Percentiles rank a stretch among this genome's conserved stretches.
Evolutionary conservation across 1,140 invertebrate species (phyloP).

Genomic region (Rhyacophila brunnea): DNA sequence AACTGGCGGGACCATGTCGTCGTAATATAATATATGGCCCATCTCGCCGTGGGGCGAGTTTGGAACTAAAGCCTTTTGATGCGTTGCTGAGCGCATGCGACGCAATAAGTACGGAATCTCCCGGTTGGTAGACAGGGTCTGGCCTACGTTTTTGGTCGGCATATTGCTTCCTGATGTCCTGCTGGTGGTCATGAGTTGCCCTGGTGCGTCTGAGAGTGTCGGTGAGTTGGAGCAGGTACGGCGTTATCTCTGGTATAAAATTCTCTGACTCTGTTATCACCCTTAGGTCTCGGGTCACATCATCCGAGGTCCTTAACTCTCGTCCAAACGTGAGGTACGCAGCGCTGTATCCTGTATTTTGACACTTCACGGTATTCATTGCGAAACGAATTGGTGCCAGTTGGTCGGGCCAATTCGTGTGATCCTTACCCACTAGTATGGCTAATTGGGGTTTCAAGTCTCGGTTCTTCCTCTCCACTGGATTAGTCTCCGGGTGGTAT

Average conservation of each 20-base stretch:
- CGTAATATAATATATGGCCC: no score
- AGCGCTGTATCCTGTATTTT: constrained; percentile 41
- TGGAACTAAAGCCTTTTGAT: no score
- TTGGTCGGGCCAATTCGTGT: constrained; percentile 39
- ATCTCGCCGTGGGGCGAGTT: no score
- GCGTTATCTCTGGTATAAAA: constrained; percentile 32
- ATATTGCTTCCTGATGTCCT: no score
- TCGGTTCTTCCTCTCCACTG: constrained; percentile 41
- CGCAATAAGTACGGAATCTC: not conserved
- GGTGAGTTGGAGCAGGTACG: constrained; percentile 13
- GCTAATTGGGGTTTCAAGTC: constrained; percentile 42
- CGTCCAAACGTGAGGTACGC: constrained; percentile 43
- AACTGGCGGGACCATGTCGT: no score
- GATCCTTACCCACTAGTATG: constrained; percentile 37
- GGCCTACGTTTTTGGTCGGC: not conserved
- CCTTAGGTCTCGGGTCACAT: constrained; percentile 15
- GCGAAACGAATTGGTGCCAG: constrained; percentile 43
- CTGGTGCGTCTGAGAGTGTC: no score
- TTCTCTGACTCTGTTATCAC: constrained; percentile 25
- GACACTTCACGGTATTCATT: constrained; percentile 41
- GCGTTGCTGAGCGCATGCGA: no score
- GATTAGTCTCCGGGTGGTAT: constrained; percentile 43
- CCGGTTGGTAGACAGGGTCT: not conserved
- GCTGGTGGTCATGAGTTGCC: no score
- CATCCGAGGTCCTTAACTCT: constrained; percentile 33